A percentile compares a stretch with the other conserved stretches of the same genome.
Evolutionary conservation across 2,113 vertebrate genomes (phyloP).

Genomic region (Gnathonemus echidnorhynchus): DNA sequence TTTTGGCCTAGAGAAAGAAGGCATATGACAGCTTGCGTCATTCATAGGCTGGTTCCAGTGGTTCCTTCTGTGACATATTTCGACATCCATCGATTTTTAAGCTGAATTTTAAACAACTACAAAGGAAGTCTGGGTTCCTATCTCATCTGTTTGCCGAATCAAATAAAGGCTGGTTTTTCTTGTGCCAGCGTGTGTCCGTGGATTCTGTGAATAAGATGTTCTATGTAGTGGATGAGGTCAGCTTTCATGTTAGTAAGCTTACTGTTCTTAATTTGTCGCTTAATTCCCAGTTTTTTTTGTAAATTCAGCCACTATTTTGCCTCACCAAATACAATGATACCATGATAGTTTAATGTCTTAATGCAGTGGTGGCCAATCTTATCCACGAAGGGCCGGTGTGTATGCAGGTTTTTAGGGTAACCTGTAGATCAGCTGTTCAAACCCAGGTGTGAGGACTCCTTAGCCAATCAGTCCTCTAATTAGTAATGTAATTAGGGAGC

Average conservation of each 20-base stretch:
- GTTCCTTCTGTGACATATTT: background rate
- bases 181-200: background rate
- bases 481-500: too few relatives aligned
- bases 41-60: background rate
- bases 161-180: background rate
- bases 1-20: background rate
- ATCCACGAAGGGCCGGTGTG: too few relatives aligned
- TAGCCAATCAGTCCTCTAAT: too few relatives aligned
- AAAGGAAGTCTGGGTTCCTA: background rate
- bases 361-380: background rate
- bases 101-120: background rate
- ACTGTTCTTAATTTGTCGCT: background rate
- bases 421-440: too few relatives aligned
- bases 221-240: background rate
- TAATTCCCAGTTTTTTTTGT: background rate
- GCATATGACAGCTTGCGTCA: background rate
- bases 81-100: background rate
- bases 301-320: background rate
- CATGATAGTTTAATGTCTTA: background rate
- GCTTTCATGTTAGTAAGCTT: background rate
- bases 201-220: background rate
- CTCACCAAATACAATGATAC: background rate
- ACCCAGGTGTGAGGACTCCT: too few relatives aligned
- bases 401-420: too few relatives aligned
- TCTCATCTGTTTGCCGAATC: background rate